Base-by-base conservation (phyloP, 1,140 invertebrate genomes). In the Zeugodacus cucurbitae region DNA sequence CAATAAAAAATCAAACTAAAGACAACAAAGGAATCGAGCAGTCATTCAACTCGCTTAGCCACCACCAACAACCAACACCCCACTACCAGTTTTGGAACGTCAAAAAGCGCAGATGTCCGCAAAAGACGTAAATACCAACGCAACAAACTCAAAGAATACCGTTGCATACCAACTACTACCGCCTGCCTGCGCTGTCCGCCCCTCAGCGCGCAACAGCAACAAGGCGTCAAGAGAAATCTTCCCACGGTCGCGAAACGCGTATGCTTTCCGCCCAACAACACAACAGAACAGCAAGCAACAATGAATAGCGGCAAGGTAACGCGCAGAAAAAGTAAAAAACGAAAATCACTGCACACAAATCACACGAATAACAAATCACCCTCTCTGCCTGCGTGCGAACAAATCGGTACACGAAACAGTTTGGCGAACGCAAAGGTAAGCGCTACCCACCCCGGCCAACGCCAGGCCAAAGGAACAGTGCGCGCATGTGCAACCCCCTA, bases 401-500 rank as follows among this genome's bases (percentile, higher is more conserved):
- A 74, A 82, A 48, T 82, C 48, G 41, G 74, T 82, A 82, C 74
- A 82, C 14, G n/a, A 22, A 10, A 48, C 74, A 29, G 34, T 41
- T 70, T 34, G 7, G 37, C 34, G 37, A 74, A 41, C 26, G 54
- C 26, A 54, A 54, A 86, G 82, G 91, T 90, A 88, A 54, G 59
- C 91, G 59, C 91, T 89, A 90, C 89, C 91, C 91, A 90, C 90
- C 91, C 91, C 90, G 89, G 86, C 59, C 58, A 82, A 22, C 74
- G 44, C 41, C 41, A 48, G n/a, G 58, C 58, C 5, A 22, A 54
- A 11, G 41, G 11, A n/a, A 3, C 85, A 17, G 32, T 29, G 85
- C 57, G 85, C 57, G 37, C 4, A n/a, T 32, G 57, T 58, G 90
- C 91, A 92, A 92, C 91, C 91, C 91, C 91, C 91, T 91, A 91